Conservation (phyloP, 2,113 vertebrate genomes). For the Orycteropus afer region DNA sequence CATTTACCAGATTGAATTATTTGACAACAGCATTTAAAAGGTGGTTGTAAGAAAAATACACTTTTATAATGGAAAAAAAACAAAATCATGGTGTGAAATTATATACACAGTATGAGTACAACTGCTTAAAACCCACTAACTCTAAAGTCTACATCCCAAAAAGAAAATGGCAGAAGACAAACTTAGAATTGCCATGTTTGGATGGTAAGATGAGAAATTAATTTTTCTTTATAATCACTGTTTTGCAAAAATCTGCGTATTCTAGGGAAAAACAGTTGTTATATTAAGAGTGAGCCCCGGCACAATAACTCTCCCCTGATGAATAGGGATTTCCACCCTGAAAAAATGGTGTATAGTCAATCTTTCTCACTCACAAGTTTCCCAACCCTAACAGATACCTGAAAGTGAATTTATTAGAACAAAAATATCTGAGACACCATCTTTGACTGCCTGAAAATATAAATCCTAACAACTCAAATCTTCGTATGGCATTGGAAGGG, state of each 20-base stretch:
- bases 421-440: background rate
- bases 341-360: background rate
- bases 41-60: background rate
- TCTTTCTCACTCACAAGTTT: background rate
- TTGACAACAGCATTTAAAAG: background rate
- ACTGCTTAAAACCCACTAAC: background rate
- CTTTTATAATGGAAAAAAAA: background rate
- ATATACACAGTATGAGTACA: background rate
- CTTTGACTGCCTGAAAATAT: background rate
- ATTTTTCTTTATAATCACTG: background rate
- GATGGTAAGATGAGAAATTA: fast-evolving
- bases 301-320: background rate
- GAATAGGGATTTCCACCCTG: background rate
- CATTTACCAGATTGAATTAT: background rate
- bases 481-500: background rate
- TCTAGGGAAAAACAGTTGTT: background rate
- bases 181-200: background rate
- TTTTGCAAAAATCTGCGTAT: background rate
- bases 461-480: background rate
- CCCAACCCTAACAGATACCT: background rate
- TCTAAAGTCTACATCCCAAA: background rate
- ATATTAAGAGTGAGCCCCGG: background rate
- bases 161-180: background rate
- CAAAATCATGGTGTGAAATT: background rate
- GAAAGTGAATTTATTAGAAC: background rate